Percentiles rank a stretch among this genome's conserved stretches.
Evolutionary conservation across 2,888 invertebrate genomes (phyloP).

Genomic region (Ophonus ardosiacus): DNA sequence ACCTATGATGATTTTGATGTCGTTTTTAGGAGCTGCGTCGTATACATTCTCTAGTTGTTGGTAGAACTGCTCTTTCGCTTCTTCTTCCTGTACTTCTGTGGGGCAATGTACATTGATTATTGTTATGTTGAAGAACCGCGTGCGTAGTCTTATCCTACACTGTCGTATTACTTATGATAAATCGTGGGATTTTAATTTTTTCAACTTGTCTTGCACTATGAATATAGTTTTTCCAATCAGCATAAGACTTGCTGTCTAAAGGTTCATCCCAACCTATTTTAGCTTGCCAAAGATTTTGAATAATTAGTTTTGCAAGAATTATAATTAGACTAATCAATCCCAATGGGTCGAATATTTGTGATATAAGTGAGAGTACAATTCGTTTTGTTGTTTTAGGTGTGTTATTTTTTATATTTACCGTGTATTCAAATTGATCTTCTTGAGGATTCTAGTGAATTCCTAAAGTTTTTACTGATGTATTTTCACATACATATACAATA

Average conservation of each 20-base stretch:
- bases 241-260: background rate
- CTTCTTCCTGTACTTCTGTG: no score
- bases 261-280: constrained; percentile 8
- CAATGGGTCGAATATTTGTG: constrained; percentile 27
- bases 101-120: no score
- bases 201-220: background rate
- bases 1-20: no score
- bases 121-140: no score
- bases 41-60: no score
- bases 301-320: constrained; percentile 5
- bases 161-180: no score
- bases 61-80: no score
- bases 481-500: background rate
- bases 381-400: no score
- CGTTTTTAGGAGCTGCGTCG: no score
- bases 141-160: no score
- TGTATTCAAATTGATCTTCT: background rate
- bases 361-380: background rate
- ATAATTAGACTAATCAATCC: constrained; percentile 10
- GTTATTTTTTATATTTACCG: background rate
- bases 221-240: background rate
- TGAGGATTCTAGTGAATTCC: background rate
- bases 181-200: constrained; percentile 35
- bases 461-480: background rate
- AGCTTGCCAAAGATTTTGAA: constrained; percentile 20